These are phyloP conservation scores for Aethes cnicana DNA, from an alignment of 2,888 invertebrate genomes.

Conservation along the genomic window DNA sequence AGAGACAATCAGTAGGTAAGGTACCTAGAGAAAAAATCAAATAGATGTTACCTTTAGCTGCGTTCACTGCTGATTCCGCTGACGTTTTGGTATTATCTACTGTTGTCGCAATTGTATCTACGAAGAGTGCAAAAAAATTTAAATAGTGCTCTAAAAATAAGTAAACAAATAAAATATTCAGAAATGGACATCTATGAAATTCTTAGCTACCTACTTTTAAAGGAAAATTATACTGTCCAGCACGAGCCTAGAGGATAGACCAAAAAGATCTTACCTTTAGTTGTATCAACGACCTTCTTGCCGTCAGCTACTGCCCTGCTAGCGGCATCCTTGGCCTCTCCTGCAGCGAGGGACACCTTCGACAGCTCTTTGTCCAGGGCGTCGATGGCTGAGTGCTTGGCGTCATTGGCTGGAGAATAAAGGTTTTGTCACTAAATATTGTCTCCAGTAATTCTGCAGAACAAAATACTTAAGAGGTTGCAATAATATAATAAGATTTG, in stretches of 20 bases:
- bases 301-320: conserved; percentile 72
- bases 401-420: conserved; percentile 61
- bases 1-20: background rate
- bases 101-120: conserved; percentile 70
- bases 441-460: too few species aligned
- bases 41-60: conserved; percentile 64
- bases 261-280: conserved; percentile 66
- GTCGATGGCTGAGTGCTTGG: conserved; percentile 77
- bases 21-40: background rate
- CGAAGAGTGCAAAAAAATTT: conserved; percentile 36
- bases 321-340: conserved; percentile 72
- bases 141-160: conserved; percentile 12
- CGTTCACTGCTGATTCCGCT: conserved; percentile 69
- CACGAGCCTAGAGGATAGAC: too few species aligned
- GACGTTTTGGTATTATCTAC: conserved; percentile 73
- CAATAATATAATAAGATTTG: too few species aligned
- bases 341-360: conserved; percentile 74
- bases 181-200: too few species aligned
- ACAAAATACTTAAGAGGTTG: too few species aligned
- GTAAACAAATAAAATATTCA: too few species aligned
- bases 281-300: conserved; percentile 73
- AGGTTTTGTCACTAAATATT: too few species aligned
- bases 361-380: conserved; percentile 77
- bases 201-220: conserved; percentile 1
- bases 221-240: too few species aligned